These are phyloP conservation scores for Trichosurus vulpecula DNA, from an alignment of 2,797 vertebrate species.

Conservation along the genomic window DNA sequence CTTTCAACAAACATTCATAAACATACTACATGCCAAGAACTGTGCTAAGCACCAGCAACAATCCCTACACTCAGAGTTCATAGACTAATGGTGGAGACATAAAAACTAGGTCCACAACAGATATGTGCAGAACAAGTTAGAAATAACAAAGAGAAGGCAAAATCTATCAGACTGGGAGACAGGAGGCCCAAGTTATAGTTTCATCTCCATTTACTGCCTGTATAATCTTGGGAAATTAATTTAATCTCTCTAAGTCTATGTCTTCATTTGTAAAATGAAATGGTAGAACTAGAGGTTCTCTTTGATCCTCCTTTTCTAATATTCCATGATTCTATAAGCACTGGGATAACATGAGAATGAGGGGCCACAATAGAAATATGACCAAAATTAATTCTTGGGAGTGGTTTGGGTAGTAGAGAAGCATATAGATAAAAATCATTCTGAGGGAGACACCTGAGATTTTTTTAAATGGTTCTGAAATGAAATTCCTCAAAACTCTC, in stretches of 20 bases:
- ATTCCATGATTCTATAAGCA: neutral
- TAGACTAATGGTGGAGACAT: neutral
- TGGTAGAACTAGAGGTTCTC: neutral
- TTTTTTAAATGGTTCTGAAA: slow-evolving; percentile 49
- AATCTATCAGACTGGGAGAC: neutral
- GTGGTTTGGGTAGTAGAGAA: neutral
- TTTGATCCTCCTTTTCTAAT: slow-evolving; percentile 16
- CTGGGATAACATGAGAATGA: neutral
- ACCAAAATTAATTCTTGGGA: slow-evolving; percentile 7
- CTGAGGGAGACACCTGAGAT: neutral
- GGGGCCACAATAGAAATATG: neutral
- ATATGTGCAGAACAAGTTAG: neutral
- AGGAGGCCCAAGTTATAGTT: neutral
- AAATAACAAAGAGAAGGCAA: neutral
- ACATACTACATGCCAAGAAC: neutral
- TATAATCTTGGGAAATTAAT: neutral
- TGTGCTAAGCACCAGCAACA: neutral
- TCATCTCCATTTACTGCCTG: neutral
- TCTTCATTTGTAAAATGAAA: neutral
- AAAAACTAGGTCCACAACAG: neutral
- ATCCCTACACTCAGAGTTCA: neutral
- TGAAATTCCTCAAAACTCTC: slow-evolving; percentile 40
- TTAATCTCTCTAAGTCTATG: neutral
- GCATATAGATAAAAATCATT: slow-evolving; percentile 25
- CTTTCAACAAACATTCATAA: neutral